These are phyloP conservation scores for Synergus umbraculus DNA, from an alignment of 2,888 invertebrate genomes.

Conservation along the genomic window DNA sequence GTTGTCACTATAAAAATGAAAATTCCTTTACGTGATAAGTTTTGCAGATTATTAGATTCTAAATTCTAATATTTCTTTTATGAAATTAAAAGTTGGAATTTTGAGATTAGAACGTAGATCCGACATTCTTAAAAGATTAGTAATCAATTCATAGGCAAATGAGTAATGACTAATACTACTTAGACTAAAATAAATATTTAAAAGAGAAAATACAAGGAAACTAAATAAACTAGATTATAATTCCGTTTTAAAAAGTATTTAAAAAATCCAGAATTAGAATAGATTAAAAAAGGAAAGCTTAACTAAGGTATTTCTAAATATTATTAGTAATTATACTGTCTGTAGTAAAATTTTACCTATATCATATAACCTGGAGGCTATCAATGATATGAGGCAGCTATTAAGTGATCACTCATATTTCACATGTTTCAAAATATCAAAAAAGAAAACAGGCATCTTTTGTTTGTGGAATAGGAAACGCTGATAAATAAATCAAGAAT, in stretches of 20 bases:
- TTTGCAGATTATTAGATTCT: neutral
- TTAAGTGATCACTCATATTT: neutral
- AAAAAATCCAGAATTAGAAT: too few species aligned
- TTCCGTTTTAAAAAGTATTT: neutral
- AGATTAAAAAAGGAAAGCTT: too few species aligned
- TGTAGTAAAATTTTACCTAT: neutral
- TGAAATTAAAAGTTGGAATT: too few species aligned
- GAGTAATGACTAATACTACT: neutral
- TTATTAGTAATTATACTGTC: neutral
- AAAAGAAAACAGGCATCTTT: neutral
- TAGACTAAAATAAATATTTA: neutral
- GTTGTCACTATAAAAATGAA: conserved; percentile 61
- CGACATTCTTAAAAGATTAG: too few species aligned
- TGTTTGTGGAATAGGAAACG: neutral
- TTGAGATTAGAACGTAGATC: too few species aligned
- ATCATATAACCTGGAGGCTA: neutral
- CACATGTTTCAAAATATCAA: conserved; percentile 8
- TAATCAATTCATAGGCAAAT: neutral
- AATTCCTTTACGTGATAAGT: neutral
- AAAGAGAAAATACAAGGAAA: neutral
- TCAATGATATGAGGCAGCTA: neutral
- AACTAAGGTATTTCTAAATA: too few species aligned
- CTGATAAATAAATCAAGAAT: neutral
- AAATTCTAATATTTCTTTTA: neutral
- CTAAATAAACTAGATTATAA: neutral